These are phyloP conservation scores for Chromobotia macracanthus DNA, from an alignment of 2,797 vertebrate genomes.

Conservation along the genomic window DNA sequence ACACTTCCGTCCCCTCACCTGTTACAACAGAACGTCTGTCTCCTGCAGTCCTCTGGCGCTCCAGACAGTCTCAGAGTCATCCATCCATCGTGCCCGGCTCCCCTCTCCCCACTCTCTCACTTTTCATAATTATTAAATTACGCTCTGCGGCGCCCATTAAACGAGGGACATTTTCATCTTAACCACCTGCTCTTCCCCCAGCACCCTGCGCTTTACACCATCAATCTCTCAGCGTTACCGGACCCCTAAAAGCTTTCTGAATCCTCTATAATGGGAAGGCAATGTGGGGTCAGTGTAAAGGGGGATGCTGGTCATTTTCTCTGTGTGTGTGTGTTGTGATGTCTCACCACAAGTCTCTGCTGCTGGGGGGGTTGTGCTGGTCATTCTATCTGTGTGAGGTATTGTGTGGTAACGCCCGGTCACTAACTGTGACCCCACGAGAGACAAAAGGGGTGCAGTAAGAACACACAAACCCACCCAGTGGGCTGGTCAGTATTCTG, in stretches of 20 bases:
- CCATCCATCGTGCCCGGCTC: conserved; percentile 61
- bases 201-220: conserved; percentile 78
- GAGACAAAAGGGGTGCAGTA: conserved; percentile 55
- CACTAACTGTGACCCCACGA: conserved; percentile 68
- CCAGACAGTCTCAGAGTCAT: conserved; percentile 48
- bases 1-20: conserved; percentile 40
- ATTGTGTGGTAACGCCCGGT: conserved; percentile 70
- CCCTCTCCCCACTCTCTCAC: conserved; percentile 78
- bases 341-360: conserved; percentile 69
- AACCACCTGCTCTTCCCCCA: conserved; percentile 83
- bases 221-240: conserved; percentile 84
- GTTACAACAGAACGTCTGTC: conserved; percentile 25
- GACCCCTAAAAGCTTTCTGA: conserved; percentile 87
- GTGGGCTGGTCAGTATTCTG: conserved; percentile 50
- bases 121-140: conserved; percentile 89
- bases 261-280: conserved; percentile 82
- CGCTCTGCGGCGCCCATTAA: conserved; percentile 81
- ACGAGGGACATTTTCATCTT: conserved; percentile 82
- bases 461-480: conserved; percentile 54
- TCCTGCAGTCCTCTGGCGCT: conserved; percentile 16
- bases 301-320: conserved; percentile 71
- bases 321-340: conserved; percentile 64
- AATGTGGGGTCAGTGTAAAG: conserved; percentile 78
- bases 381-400: conserved; percentile 66
- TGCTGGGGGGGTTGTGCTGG: conserved; percentile 64